phyloP scores from a whole-genome alignment of 2,888 invertebrate species.

The Heliconius cydno region DNA sequence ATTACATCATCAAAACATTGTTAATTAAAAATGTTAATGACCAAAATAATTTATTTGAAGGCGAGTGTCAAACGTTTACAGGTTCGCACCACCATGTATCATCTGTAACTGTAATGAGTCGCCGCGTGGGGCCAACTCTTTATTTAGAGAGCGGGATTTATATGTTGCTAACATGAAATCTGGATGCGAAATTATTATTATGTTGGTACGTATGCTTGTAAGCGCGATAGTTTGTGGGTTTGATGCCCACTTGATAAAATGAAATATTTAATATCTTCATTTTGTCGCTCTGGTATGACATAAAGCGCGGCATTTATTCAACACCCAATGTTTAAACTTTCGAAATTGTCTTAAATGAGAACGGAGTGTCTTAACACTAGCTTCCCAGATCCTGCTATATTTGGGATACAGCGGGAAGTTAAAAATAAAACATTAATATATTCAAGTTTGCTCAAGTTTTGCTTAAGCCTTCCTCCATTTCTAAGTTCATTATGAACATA shows the following conservation, averaged over 20 bases:
- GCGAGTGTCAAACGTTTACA: constrained; percentile 36
- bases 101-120: constrained; percentile 67
- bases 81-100: constrained; percentile 65
- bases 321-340: no score
- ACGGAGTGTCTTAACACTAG: no score
- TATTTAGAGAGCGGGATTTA: constrained; percentile 74
- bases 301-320: no score
- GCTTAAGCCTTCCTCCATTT: not conserved
- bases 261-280: no score
- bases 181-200: constrained; percentile 1
- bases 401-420: no score
- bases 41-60: constrained; percentile 32
- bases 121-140: constrained; percentile 74
- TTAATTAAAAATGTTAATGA: constrained; percentile 34
- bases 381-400: no score
- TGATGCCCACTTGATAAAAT: no score
- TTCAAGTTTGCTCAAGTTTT: no score
- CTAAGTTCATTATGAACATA: not conserved
- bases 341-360: no score
- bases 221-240: no score
- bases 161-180: constrained; percentile 68
- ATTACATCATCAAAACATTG: constrained; percentile 22
- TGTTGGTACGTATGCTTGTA: not conserved
- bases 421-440: no score
- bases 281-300: no score